phyloP scores from a whole-genome alignment of 2,888 invertebrate species.

The Cryptus viduatorius region DNA sequence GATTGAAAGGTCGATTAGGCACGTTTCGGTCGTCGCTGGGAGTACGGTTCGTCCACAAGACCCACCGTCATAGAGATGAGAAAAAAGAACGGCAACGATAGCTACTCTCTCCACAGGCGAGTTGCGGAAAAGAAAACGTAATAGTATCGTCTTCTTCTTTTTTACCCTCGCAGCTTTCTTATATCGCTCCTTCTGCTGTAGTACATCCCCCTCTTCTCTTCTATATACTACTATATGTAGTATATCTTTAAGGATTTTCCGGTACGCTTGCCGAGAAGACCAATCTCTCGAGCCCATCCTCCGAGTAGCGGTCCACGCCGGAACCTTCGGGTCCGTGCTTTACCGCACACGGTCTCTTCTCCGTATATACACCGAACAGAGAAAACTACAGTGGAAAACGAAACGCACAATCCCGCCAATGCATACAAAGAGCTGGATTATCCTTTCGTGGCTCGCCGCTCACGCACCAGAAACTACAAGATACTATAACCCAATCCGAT shows the following conservation, averaged over 20 bases:
- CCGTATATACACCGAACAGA: neutral
- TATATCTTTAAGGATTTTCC: constrained; percentile 60
- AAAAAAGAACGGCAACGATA: constrained; percentile 40
- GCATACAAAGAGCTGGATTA: constrained; percentile 73
- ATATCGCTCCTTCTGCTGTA: neutral
- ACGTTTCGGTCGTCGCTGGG: constrained; percentile 43
- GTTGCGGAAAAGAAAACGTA: constrained; percentile 40
- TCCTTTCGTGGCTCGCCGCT: constrained; percentile 53
- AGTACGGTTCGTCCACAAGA: constrained; percentile 3
- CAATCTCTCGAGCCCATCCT: constrained; percentile 45
- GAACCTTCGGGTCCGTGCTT: constrained; percentile 28
- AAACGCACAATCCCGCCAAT: constrained; percentile 68
- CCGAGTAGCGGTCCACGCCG: neutral
- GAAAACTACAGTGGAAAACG: constrained; percentile 28
- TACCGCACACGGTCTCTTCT: neutral
- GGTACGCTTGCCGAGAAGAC: constrained; percentile 35
- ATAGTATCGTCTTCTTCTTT: constrained; percentile 43
- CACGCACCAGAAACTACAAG: constrained; percentile 31
- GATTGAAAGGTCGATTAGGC: constrained; percentile 62
- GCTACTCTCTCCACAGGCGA: neutral
- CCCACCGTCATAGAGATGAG: constrained; percentile 22
- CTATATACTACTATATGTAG: constrained; percentile 35
- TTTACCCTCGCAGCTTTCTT: constrained; percentile 12
- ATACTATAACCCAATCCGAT: constrained; percentile 40
- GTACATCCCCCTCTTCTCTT: neutral